Evolutionary conservation across 2,888 invertebrate species (phyloP).

Genomic region (Drosophila suboccidentalis): DNA sequence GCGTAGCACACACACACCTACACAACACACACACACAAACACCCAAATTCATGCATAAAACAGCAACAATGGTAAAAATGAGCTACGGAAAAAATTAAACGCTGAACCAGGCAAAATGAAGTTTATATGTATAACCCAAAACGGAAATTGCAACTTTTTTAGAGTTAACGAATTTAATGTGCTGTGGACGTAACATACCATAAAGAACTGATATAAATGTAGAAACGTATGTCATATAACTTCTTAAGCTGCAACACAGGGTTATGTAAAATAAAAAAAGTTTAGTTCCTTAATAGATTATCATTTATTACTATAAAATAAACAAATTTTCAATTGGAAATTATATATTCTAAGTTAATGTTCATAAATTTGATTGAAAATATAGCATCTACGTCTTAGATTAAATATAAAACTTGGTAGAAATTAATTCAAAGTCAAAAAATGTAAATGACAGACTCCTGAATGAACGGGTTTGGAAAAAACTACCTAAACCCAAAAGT

Average conservation of each 20-base stretch:
- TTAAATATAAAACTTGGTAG: too few species aligned
- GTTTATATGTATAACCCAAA: slow-evolving; percentile 35
- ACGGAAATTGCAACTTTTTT: slow-evolving; percentile 29
- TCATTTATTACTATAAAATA: too few species aligned
- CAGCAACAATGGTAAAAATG: slow-evolving; percentile 28
- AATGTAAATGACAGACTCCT: too few species aligned
- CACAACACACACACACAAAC: neutral
- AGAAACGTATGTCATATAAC: neutral
- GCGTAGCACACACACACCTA: slow-evolving; percentile 19
- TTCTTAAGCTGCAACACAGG: neutral
- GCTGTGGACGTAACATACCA: neutral
- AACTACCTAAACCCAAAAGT: too few species aligned
- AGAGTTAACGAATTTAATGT: slow-evolving; percentile 10
- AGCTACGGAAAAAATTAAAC: slow-evolving; percentile 47
- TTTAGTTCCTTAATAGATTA: neutral
- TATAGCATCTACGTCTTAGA: too few species aligned
- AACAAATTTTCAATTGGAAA: too few species aligned
- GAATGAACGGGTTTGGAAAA: too few species aligned
- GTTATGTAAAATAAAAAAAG: neutral
- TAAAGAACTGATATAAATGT: neutral
- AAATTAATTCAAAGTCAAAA: too few species aligned
- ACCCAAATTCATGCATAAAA: neutral
- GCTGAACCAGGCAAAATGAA: slow-evolving; percentile 48
- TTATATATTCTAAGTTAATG: too few species aligned
- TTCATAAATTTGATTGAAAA: too few species aligned